A percentile compares a stretch with the other conserved stretches of the same genome.
Conservation (phyloP, 1,140 invertebrate genomes). For the Neodiprion virginianus region DNA sequence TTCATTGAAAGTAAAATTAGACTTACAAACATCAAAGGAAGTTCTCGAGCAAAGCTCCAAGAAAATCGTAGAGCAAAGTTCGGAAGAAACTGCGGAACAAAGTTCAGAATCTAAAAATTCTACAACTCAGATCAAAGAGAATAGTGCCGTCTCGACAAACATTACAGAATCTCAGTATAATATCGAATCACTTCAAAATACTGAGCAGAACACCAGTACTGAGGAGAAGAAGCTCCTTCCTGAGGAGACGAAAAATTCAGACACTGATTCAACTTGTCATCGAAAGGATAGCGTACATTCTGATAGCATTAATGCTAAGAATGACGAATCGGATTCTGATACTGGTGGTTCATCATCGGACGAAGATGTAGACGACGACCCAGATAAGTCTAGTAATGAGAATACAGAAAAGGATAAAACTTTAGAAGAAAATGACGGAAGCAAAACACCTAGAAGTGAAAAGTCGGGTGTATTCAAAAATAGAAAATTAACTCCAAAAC, state of each 20-base stretch:
- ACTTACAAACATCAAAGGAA: neutral
- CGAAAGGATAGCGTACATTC: neutral
- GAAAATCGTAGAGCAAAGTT: slow-evolving; percentile 66
- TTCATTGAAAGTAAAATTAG: neutral
- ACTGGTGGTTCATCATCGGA: slow-evolving; percentile 25
- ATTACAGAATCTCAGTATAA: too few relatives aligned
- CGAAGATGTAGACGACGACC: slow-evolving; percentile 31
- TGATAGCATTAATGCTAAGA: slow-evolving; percentile 6
- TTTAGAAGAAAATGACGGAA: neutral
- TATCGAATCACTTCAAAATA: too few relatives aligned
- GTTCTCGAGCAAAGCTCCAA: slow-evolving; percentile 48
- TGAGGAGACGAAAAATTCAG: slow-evolving; percentile 14
- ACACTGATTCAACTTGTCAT: slow-evolving; percentile 1
- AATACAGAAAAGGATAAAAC: slow-evolving; percentile 29
- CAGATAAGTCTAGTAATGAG: slow-evolving; percentile 18
- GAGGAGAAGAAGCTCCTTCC: too few relatives aligned
- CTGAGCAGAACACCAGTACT: too few relatives aligned
- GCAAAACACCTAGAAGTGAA: slow-evolving; percentile 15
- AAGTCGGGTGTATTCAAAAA: slow-evolving; percentile 22
- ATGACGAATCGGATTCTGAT: slow-evolving; percentile 26
- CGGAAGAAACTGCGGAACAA: slow-evolving; percentile 57
- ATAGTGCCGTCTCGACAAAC: too few relatives aligned
- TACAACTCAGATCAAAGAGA: too few relatives aligned
- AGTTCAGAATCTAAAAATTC: slow-evolving; percentile 31
- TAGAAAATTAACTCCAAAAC: slow-evolving; percentile 50